phyloP scores from a whole-genome alignment of 2,113 vertebrate species.

The Cariama cristata region DNA sequence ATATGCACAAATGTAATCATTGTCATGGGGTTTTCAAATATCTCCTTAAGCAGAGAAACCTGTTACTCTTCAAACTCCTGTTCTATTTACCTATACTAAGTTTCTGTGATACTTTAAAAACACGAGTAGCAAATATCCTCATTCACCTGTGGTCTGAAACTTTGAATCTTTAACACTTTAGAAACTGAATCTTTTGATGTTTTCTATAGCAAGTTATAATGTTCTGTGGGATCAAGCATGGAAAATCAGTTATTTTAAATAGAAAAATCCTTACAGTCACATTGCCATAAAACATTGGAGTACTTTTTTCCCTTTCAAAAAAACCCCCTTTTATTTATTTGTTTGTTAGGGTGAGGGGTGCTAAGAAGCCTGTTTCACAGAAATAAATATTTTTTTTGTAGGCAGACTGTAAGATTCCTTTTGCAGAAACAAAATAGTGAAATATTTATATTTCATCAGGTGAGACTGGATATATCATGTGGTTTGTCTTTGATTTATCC shows the following conservation, averaged over 20 bases:
- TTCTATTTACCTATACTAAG: background rate
- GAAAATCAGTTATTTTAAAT: background rate
- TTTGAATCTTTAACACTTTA: background rate
- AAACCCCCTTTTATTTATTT: fast-evolving
- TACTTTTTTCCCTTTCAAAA: background rate
- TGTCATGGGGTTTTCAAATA: background rate
- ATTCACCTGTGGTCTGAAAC: background rate
- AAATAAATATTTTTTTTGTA: background rate
- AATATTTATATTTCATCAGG: background rate
- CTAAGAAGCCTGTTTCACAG: background rate
- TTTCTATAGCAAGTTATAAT: background rate
- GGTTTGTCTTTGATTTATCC: background rate
- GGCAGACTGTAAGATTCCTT: background rate
- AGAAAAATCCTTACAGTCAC: background rate
- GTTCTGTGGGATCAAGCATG: background rate
- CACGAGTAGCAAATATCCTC: fast-evolving
- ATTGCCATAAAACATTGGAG: fast-evolving
- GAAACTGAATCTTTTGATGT: background rate
- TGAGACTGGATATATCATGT: fast-evolving
- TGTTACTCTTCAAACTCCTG: background rate
- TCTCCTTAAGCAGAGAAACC: background rate
- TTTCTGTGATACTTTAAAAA: background rate
- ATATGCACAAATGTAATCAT: background rate
- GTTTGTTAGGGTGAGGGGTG: fast-evolving
- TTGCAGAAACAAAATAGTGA: background rate